Conservation (phyloP, 2,888 invertebrate genomes). For the Sinohyriopsis cumingii region DNA sequence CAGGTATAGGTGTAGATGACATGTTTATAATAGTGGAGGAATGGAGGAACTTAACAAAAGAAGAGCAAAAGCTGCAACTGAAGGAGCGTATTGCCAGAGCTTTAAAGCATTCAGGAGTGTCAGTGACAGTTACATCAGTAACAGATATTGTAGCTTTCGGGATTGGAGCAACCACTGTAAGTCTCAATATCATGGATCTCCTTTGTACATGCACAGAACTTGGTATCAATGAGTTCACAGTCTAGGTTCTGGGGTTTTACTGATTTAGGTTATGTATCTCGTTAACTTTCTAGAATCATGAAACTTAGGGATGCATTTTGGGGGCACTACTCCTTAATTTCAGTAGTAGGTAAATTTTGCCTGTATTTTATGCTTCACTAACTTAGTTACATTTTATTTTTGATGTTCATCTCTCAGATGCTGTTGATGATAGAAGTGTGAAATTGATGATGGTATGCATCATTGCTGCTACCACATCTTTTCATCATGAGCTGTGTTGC, state of each 20-base stretch:
- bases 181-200: constrained; percentile 36
- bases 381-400: neutral
- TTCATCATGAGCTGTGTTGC: too few relatives aligned
- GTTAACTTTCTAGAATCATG: too few relatives aligned
- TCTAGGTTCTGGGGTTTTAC: neutral
- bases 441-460: too few relatives aligned
- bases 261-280: too few relatives aligned
- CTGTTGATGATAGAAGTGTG: too few relatives aligned
- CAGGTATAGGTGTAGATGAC: constrained; percentile 80
- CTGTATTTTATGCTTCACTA: neutral
- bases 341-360: neutral
- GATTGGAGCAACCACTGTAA: constrained; percentile 84
- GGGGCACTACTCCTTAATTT: neutral
- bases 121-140: constrained; percentile 87
- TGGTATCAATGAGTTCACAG: neutral
- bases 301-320: too few relatives aligned
- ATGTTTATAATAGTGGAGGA: constrained; percentile 84
- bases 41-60: constrained; percentile 52
- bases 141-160: constrained; percentile 87
- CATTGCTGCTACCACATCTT: too few relatives aligned
- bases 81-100: constrained; percentile 50
- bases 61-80: constrained; percentile 42
- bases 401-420: too few relatives aligned
- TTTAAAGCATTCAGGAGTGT: constrained; percentile 82
- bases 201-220: neutral